Base-by-base conservation (phyloP, 2,888 invertebrate genomes). In the Cybosia mesomella region DNA sequence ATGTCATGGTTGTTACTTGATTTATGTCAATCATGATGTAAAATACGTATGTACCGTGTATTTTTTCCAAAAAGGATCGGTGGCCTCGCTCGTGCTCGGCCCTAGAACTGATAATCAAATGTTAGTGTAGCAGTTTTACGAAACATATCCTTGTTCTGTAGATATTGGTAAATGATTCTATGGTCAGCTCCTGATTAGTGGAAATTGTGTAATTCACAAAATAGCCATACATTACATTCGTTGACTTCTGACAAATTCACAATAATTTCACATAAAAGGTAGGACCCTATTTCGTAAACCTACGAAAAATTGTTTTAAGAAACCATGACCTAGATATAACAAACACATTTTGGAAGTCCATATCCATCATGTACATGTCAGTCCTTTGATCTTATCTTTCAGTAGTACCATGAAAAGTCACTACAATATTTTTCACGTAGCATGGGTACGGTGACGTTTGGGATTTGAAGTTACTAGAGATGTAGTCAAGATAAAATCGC, bases 1-100 rank as follows among this genome's bases (percentile, higher is more conserved):
- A 87, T 84, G 84, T 86, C 83, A 85, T 32, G 71, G 61, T 70
- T 76, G 76, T 75, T 73, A 76, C 72, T 76, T 80, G 82, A 84
- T 83, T 73, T 71, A 67, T 71, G 70, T 43, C 71, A 70, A 49
- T 43, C 43, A 28, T 43, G 49, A 61, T 28, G 49, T n/a, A 22
- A 59, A 11, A 3, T 24, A 9, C 0, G 10, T 43, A n/a, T 13
- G 1, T 43, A n/a, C 49, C n/a, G n/a, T 49, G 49, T 49, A 49
- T 49, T 49, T n/a, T n/a, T 49, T 49, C 49, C 49, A 49, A 49
- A 49, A n/a, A 49, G 49, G 49, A n/a, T 49, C 18, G n/a, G n/a
- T n/a, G 49, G 18, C 49, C 49, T 49, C 49, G n/a, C n/a, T 49
- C n/a, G 49, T n/a, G 2, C 49, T 49, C n/a, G 49, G 49, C n/a